These are phyloP conservation scores for Lepidurus apus DNA, from an alignment of 1,140 invertebrate genomes.

Conservation along the genomic window DNA sequence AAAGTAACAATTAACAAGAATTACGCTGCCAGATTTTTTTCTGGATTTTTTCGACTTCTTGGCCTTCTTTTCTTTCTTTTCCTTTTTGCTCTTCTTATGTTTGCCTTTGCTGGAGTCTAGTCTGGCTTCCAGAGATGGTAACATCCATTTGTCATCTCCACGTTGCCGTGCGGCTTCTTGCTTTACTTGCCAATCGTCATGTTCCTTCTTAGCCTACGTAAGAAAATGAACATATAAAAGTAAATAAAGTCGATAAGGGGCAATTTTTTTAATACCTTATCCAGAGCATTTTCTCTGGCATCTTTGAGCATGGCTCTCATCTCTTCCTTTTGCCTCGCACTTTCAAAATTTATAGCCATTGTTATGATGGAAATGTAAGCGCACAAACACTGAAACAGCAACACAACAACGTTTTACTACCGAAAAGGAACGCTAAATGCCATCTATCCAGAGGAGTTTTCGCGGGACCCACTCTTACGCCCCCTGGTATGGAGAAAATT, in stretches of 20 bases:
- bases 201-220: slow-evolving; percentile 42
- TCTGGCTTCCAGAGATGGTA: slow-evolving; percentile 44
- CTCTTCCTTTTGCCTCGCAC: slow-evolving; percentile 44
- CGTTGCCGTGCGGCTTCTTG: slow-evolving; percentile 42
- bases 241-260: not conserved
- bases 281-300: slow-evolving; percentile 42
- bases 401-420: no score
- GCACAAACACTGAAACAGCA: not conserved
- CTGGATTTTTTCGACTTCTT: slow-evolving; percentile 35
- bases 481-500: no score
- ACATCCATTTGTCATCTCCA: slow-evolving; percentile 47
- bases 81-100: slow-evolving; percentile 40
- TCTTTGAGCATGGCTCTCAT: slow-evolving; percentile 43
- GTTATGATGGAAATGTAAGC: not conserved
- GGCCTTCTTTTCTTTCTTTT: slow-evolving; percentile 38
- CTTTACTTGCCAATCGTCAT: slow-evolving; percentile 40
- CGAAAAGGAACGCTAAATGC: not conserved
- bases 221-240: not conserved
- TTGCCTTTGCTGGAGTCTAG: slow-evolving; percentile 36
- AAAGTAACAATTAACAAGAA: not conserved
- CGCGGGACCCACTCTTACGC: no score
- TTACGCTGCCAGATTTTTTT: slow-evolving; percentile 26
- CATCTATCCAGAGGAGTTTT: no score
- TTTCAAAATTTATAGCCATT: slow-evolving; percentile 44
- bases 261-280: slow-evolving; percentile 38